These are phyloP conservation scores for Hystrix brachyura DNA, from an alignment of 2,113 vertebrate genomes.

Conservation along the genomic window DNA sequence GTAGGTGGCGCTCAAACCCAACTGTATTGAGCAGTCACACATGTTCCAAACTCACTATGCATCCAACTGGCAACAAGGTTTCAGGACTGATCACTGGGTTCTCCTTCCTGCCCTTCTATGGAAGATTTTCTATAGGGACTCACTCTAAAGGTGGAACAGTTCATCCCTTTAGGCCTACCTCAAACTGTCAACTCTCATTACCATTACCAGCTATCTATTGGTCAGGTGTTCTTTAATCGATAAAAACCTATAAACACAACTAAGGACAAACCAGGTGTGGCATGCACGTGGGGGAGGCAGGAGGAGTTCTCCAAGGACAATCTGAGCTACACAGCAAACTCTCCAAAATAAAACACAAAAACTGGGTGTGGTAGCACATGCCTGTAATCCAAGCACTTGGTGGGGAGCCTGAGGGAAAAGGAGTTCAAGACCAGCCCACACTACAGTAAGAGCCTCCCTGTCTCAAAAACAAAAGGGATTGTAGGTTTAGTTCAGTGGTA, in stretches of 20 bases:
- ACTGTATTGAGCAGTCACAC: background rate
- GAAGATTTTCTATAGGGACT: background rate
- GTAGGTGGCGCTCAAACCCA: conserved; percentile 61
- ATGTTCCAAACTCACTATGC: no score
- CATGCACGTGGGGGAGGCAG: background rate
- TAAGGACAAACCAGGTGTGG: background rate
- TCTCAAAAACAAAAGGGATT: no score
- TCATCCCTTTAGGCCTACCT: background rate
- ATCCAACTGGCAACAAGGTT: background rate
- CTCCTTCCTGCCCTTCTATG: no score
- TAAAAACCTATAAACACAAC: background rate
- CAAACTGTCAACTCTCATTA: background rate
- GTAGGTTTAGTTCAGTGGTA: no score
- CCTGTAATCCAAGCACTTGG: background rate
- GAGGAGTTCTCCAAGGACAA: background rate
- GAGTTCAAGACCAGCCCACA: no score
- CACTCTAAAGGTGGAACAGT: no score
- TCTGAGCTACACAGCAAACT: background rate
- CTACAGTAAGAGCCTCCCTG: background rate
- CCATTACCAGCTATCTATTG: no score
- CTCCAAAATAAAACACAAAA: no score
- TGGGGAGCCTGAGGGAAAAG: background rate
- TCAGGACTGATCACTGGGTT: no score
- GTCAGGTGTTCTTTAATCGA: background rate
- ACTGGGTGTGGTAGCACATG: background rate